Conservation (phyloP, 2,113 vertebrate genomes). For the Noctilio leporinus region DNA sequence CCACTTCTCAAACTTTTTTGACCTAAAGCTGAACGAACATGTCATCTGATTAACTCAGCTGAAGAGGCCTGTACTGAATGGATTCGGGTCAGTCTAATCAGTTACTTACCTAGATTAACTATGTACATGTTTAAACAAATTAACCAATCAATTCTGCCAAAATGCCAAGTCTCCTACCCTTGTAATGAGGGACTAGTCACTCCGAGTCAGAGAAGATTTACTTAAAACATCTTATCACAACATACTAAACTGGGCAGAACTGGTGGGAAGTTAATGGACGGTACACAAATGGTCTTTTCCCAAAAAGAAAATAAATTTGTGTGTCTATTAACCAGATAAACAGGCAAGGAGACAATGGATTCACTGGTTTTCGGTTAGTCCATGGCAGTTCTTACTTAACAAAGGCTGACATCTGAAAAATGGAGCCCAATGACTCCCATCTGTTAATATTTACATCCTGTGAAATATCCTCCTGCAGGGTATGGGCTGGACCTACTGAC, state of each 20-base stretch:
- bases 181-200: background rate
- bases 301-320: background rate
- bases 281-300: background rate
- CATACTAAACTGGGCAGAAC: background rate
- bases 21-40: background rate
- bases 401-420: background rate
- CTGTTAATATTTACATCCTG: background rate
- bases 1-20: background rate
- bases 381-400: background rate
- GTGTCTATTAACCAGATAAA: background rate
- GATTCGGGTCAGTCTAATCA: background rate
- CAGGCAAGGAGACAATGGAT: background rate
- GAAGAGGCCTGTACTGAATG: background rate
- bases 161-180: background rate
- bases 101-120: slow-evolving; percentile 1
- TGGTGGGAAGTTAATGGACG: slow-evolving; percentile 7
- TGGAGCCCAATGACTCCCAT: fast-evolving
- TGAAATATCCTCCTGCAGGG: background rate
- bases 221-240: slow-evolving; percentile 36
- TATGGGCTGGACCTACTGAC: background rate
- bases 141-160: slow-evolving; percentile 20
- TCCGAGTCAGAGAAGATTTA: background rate
- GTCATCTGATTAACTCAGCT: background rate
- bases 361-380: background rate
- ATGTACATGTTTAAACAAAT: slow-evolving; percentile 21